phyloP scores from a whole-genome alignment of 2,113 vertebrate genomes.

The Chaenogobius annularis region DNA sequence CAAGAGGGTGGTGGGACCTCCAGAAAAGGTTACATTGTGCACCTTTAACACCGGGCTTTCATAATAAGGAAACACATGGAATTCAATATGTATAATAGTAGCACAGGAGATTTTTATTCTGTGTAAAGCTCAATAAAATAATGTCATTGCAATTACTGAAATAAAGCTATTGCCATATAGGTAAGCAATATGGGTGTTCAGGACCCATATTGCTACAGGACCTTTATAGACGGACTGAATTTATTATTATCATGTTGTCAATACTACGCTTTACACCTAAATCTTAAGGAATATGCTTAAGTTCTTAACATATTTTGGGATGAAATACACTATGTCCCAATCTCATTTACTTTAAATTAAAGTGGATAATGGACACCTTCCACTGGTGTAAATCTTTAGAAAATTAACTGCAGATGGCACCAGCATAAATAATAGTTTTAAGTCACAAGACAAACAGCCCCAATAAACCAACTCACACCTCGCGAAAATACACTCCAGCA shows the following conservation, averaged over 20 bases:
- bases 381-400: slow-evolving; percentile 55
- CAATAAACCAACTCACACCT: slow-evolving; percentile 52
- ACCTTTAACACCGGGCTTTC: no score
- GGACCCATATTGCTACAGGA: no score
- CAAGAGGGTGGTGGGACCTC: no score
- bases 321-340: slow-evolving; percentile 39
- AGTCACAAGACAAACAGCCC: slow-evolving; percentile 47
- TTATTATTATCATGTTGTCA: background rate
- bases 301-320: background rate
- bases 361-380: slow-evolving; percentile 32
- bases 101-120: no score
- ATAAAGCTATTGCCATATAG: no score
- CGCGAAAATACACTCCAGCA: slow-evolving; percentile 40
- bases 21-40: no score
- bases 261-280: background rate
- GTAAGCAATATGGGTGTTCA: background rate
- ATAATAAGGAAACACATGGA: no score
- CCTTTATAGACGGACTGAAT: background rate
- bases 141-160: background rate
- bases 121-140: no score
- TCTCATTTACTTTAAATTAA: slow-evolving; percentile 30
- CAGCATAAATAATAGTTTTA: slow-evolving; percentile 53
- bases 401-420: slow-evolving; percentile 51
- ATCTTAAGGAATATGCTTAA: background rate
- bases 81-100: no score